Percentiles rank a stretch among this genome's conserved stretches.
phyloP scores from a whole-genome alignment of 2,888 invertebrate species.

The Byasa hedistus region DNA sequence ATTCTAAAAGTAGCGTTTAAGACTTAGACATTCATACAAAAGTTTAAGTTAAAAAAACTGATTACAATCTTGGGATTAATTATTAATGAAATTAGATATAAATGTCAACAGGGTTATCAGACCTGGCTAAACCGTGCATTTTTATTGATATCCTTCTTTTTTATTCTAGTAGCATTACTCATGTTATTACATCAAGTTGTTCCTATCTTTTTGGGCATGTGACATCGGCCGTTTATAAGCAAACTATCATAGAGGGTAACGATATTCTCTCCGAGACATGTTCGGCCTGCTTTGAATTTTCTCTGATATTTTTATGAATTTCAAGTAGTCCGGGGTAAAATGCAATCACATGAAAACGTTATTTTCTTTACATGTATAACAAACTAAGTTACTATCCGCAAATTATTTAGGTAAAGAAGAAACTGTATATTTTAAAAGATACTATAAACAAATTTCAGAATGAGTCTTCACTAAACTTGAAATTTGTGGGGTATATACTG shows the following conservation, averaged over 20 bases:
- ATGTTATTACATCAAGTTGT: constrained; percentile 42
- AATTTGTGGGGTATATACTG: too few relatives aligned
- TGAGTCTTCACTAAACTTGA: too few relatives aligned
- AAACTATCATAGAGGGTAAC: constrained; percentile 37
- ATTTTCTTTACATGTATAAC: not conserved
- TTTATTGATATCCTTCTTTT: constrained; percentile 46
- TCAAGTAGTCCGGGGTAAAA: constrained; percentile 25
- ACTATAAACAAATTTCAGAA: too few relatives aligned
- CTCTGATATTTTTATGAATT: constrained; percentile 52
- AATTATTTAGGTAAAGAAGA: too few relatives aligned
- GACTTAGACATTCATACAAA: not conserved
- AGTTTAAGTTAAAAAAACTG: not conserved
- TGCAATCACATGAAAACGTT: not conserved
- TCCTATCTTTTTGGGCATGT: constrained; percentile 49
- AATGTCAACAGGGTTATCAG: not conserved
- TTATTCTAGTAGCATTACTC: constrained; percentile 51
- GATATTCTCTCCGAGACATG: constrained; percentile 47
- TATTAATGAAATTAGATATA: not conserved
- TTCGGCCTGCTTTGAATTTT: constrained; percentile 39
- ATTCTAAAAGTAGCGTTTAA: too few relatives aligned
- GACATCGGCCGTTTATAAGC: constrained; percentile 50
- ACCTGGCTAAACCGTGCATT: not conserved
- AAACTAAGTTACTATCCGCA: too few relatives aligned
- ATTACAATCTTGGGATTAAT: too few relatives aligned
- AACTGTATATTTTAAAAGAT: too few relatives aligned